Evolutionary conservation across 2,797 vertebrate species (phyloP).

Genomic region (Chaunax sp.): DNA sequence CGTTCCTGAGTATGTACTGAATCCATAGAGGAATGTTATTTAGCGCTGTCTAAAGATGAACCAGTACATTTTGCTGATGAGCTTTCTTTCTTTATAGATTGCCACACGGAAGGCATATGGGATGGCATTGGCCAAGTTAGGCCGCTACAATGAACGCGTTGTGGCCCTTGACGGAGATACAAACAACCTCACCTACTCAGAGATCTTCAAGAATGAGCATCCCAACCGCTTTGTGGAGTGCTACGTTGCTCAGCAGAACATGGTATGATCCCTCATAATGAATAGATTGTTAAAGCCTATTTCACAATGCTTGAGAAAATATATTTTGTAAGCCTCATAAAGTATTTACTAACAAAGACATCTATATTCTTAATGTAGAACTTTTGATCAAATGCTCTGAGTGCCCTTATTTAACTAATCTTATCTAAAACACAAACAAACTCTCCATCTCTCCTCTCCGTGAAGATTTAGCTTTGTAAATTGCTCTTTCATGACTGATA

Average conservation of each 20-base stretch:
- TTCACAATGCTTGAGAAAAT: neutral
- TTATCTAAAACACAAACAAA: neutral
- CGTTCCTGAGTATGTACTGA: neutral
- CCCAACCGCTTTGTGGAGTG: slow-evolving; percentile 94
- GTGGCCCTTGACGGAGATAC: slow-evolving; percentile 94
- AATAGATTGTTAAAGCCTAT: neutral
- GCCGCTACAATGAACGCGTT: slow-evolving; percentile 89
- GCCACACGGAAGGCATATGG: slow-evolving; percentile 95
- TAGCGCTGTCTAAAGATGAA: neutral
- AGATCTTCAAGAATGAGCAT: slow-evolving; percentile 95
- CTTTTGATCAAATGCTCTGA: too few relatives aligned
- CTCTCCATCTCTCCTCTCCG: neutral
- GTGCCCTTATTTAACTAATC: neutral
- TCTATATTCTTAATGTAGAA: too few relatives aligned
- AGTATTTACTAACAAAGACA: neutral
- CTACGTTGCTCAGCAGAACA: slow-evolving; percentile 97
- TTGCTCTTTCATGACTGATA: neutral
- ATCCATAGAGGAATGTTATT: neutral
- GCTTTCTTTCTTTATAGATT: slow-evolving; percentile 77
- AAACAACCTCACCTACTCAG: slow-evolving; percentile 95
- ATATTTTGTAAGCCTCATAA: neutral
- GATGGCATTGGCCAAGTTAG: slow-evolving; percentile 91
- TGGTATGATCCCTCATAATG: slow-evolving; percentile 79
- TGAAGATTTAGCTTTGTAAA: slow-evolving; percentile 27
- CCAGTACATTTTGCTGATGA: neutral